phyloP scores from a whole-genome alignment of 2,888 invertebrate genomes.

The Acanthoscelides obtectus region DNA sequence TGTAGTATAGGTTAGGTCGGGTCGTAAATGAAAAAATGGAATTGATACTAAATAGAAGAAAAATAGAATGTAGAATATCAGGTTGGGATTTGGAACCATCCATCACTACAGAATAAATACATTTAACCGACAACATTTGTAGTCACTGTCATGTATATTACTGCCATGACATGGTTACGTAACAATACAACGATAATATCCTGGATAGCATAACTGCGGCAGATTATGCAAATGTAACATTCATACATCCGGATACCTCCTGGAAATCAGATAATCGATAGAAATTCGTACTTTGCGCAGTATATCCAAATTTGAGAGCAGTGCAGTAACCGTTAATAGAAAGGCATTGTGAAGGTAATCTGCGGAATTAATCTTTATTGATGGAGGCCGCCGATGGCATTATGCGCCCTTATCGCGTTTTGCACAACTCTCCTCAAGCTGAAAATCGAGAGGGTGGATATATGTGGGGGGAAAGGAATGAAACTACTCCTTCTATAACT shows the following conservation, averaged over 20 bases:
- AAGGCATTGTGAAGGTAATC: conserved; percentile 28
- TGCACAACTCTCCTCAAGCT: conserved; percentile 7
- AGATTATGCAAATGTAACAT: conserved; percentile 19
- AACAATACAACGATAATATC: background rate
- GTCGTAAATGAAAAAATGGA: no score
- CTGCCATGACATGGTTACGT: background rate
- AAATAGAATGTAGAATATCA: no score
- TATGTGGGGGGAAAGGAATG: background rate
- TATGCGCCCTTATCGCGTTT: conserved; percentile 11
- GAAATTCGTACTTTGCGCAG: background rate
- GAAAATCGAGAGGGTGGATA: background rate
- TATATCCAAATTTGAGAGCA: background rate
- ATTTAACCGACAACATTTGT: no score
- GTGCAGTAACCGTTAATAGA: conserved; percentile 22
- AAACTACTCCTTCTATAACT: background rate
- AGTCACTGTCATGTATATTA: background rate
- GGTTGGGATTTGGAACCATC: no score
- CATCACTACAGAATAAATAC: no score
- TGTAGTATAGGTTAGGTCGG: no score
- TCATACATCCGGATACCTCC: conserved; percentile 6
- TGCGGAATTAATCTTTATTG: conserved; percentile 42
- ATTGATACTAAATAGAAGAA: no score
- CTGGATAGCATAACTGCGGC: background rate
- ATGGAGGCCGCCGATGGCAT: conserved; percentile 24
- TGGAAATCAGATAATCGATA: background rate